phyloP scores from a whole-genome alignment of 2,113 vertebrate species.

The Nibea coibor region DNA sequence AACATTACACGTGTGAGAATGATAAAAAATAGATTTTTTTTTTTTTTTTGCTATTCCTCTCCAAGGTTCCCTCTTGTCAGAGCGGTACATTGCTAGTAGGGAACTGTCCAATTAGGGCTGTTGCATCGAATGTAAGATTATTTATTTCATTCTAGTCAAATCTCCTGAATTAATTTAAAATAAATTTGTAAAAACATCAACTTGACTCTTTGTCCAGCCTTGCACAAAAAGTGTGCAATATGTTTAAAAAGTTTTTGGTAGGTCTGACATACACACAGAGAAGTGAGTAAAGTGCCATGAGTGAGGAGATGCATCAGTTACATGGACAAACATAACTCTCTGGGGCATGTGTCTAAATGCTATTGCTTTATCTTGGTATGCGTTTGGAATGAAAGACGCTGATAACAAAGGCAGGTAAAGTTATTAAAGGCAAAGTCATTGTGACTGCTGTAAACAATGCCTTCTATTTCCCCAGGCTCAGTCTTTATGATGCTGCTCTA shows the following conservation, averaged over 20 bases:
- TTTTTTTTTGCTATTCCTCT: background rate
- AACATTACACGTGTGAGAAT: background rate
- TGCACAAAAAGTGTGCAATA: background rate
- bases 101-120: background rate
- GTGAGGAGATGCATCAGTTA: background rate
- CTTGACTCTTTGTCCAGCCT: background rate
- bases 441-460: background rate
- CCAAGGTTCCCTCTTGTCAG: background rate
- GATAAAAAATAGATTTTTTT: background rate
- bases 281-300: background rate
- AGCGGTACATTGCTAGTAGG: too few relatives aligned
- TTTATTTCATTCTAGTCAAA: background rate
- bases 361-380: constrained; percentile 5
- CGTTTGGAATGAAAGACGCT: constrained; percentile 13
- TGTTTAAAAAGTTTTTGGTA: background rate
- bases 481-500: background rate
- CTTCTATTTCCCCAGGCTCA: background rate
- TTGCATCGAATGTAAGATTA: background rate
- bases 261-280: background rate
- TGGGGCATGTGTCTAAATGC: background rate
- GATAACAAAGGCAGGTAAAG: constrained; percentile 19
- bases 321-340: background rate
- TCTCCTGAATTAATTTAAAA: background rate
- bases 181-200: background rate
- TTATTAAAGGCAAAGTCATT: constrained; percentile 1